Evolutionary conservation across 2,113 vertebrate genomes (phyloP).

Genomic region (Oceanites oceanicus): DNA sequence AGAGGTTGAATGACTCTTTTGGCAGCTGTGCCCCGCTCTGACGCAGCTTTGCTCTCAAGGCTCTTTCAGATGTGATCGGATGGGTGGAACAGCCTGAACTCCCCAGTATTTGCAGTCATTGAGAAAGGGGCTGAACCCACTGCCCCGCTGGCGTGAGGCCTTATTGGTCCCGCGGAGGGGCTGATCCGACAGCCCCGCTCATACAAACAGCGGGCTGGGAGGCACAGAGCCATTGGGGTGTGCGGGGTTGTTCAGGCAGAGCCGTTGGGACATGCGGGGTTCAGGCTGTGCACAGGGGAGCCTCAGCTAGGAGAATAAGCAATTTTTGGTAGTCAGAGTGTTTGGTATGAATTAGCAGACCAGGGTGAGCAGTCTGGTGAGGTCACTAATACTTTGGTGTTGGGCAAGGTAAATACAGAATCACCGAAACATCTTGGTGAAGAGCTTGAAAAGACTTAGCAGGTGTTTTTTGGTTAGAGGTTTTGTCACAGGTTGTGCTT

Average conservation of each 20-base stretch:
- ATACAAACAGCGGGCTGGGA: background rate
- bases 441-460: background rate
- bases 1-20: background rate
- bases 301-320: background rate
- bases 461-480: background rate
- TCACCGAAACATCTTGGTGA: background rate
- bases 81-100: slow-evolving; percentile 3
- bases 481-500: background rate
- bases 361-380: background rate
- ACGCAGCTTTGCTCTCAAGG: slow-evolving; percentile 44
- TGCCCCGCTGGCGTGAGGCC: background rate
- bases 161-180: background rate
- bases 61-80: background rate
- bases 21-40: background rate
- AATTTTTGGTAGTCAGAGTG: background rate
- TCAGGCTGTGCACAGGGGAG: background rate
- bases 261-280: accelerated
- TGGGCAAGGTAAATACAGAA: background rate
- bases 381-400: background rate
- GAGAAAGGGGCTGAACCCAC: background rate
- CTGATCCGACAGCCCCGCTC: background rate
- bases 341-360: background rate
- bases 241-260: background rate
- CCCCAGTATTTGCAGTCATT: slow-evolving; percentile 34
- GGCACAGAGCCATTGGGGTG: accelerated